A percentile compares a stretch with the other conserved stretches of the same genome.
Evolutionary conservation across 2,113 vertebrate genomes (phyloP).

Genomic region (Parus major): DNA sequence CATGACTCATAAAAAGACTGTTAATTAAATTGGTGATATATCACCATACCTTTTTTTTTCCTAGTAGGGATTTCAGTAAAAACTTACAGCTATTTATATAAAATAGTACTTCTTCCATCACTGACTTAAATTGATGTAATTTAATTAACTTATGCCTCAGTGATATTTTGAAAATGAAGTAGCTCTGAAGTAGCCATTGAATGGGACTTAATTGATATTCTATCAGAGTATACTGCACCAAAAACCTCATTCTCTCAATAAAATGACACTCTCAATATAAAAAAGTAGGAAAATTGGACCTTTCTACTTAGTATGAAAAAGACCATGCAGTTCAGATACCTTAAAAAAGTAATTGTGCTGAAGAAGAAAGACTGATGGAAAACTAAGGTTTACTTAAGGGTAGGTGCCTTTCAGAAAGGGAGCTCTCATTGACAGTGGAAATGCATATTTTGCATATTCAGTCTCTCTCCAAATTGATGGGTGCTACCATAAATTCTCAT

Average conservation of each 20-base stretch:
- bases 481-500: background rate
- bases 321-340: background rate
- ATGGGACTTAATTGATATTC: slow-evolving; percentile 52
- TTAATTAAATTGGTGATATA: slow-evolving; percentile 43
- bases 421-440: background rate
- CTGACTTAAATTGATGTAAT: slow-evolving; percentile 63
- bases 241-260: slow-evolving; percentile 44
- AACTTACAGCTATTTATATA: slow-evolving; percentile 33
- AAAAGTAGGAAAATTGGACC: slow-evolving; percentile 15
- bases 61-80: slow-evolving; percentile 32
- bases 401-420: background rate
- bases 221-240: background rate
- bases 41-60: background rate
- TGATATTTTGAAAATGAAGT: slow-evolving; percentile 59
- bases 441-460: background rate
- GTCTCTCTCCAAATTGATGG: background rate
- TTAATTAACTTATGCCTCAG: slow-evolving; percentile 65
- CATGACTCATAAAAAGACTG: slow-evolving; percentile 28
- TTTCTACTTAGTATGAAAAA: background rate
- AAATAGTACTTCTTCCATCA: slow-evolving; percentile 47
- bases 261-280: slow-evolving; percentile 12
- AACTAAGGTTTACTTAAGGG: background rate
- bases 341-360: background rate
- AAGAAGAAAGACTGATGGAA: background rate
- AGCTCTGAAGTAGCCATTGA: slow-evolving; percentile 40